phyloP scores from a whole-genome alignment of 1,140 invertebrate species.

The Drosophila bipectinata region DNA sequence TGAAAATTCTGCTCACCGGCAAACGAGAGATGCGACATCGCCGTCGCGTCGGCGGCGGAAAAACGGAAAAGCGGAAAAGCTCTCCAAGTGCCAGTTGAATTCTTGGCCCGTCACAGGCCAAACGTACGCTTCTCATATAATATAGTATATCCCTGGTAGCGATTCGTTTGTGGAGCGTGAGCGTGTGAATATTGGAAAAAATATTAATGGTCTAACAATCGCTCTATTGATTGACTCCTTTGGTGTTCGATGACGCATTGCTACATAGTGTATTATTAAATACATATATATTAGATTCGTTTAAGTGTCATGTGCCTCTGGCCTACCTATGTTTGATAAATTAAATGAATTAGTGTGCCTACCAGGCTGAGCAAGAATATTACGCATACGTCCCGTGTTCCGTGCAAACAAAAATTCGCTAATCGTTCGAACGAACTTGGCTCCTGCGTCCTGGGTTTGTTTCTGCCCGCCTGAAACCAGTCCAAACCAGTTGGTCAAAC shows the following conservation, averaged over 20 bases:
- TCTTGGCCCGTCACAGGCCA: slow-evolving; percentile 60
- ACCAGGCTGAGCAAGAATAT: slow-evolving; percentile 27
- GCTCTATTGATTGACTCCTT: slow-evolving; percentile 30
- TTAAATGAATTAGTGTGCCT: slow-evolving; percentile 35
- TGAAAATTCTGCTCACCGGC: slow-evolving; percentile 58
- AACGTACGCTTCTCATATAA: slow-evolving; percentile 40
- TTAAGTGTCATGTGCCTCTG: slow-evolving; percentile 6
- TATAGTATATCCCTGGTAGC: background rate
- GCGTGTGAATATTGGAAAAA: slow-evolving; percentile 49
- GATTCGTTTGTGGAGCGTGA: background rate
- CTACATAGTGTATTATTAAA: slow-evolving; percentile 1
- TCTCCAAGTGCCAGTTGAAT: slow-evolving; percentile 71
- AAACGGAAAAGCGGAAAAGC: slow-evolving; percentile 64
- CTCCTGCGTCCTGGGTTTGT: slow-evolving; percentile 17
- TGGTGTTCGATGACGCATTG: slow-evolving; percentile 19
- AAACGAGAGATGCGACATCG: slow-evolving; percentile 51
- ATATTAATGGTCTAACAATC: slow-evolving; percentile 28
- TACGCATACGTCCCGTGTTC: slow-evolving; percentile 40
- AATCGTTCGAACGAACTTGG: slow-evolving; percentile 16
- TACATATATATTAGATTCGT: background rate
- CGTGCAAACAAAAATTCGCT: slow-evolving; percentile 28
- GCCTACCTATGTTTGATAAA: slow-evolving; percentile 4
- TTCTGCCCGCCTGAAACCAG: slow-evolving; percentile 32
- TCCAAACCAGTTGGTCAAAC: slow-evolving; percentile 22
- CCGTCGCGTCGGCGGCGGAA: slow-evolving; percentile 44